Evolutionary conservation across 2,888 invertebrate species (phyloP), one percentile per base, ranked within the genome.

Genomic region (Noctua pronuba): DNA sequence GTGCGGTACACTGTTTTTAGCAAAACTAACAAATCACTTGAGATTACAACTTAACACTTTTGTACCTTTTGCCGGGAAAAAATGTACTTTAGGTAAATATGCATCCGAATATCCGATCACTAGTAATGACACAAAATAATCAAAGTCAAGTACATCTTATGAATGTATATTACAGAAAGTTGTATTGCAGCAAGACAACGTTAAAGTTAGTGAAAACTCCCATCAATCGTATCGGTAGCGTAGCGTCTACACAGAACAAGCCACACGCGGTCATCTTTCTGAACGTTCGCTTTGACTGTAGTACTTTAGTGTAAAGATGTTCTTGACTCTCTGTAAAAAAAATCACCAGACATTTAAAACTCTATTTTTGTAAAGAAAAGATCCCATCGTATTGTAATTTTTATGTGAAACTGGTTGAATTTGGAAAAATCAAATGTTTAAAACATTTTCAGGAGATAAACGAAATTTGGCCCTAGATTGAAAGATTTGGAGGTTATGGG

Each of bases 171-270:
- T 72, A 79, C 41, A 80, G 16, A 67, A 52, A 82, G 44, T 65
- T 65, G 28, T 84, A 84, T 31, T 84, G 84, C 35, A 83, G 21
- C 1, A 75, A 44, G 7, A 84, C 38, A 52, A 83, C 10, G 3
- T 38, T 67, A 24, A 69, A 84, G 38, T 66, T 65, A 5, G 68
- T 68, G 6, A 71, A 46, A 28, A 84, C 64, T 16, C 31, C 65
- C 21, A 84, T 68, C 1, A 83, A 24, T 44, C 35, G 21, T 16
- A 83, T 16, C 18, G 84, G 82, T 52, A 82, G 58, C 13, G 13
- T 24, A 8, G 66, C 83, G 21, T 65, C 73, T 1, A 82, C 55
- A 16, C 31, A 44, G 24, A 79, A 71, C 62, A 82, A 16, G 2
- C 74, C 74, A 38, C 73, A 79, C 1, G 68, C 74, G 5, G 21